A percentile compares a stretch with the other conserved stretches of the same genome.
Evolutionary conservation across 2,797 vertebrate species (phyloP).

Genomic region (Emydoidea blandingii): DNA sequence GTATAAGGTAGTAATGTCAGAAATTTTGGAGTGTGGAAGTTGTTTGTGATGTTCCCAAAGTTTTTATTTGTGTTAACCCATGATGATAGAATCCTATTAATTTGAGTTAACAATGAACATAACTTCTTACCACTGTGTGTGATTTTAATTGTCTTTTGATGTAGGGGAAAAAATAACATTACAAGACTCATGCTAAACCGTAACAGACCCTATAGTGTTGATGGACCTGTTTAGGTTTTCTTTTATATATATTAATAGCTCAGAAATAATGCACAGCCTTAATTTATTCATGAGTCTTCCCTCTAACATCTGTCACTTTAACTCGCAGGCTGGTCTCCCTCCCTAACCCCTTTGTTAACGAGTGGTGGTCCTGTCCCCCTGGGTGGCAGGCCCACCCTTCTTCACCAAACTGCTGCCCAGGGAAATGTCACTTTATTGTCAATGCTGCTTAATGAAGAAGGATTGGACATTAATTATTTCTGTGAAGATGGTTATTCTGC

Average conservation of each 20-base stretch:
- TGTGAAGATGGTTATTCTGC: constrained; percentile 93
- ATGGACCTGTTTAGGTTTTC: constrained; percentile 9
- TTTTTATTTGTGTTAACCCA: constrained; percentile 24
- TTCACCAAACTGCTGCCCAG: constrained; percentile 99
- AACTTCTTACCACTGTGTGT: not conserved
- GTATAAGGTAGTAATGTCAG: not conserved
- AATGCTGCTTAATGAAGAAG: constrained; percentile 99
- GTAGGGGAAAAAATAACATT: constrained; percentile 31
- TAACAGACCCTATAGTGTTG: constrained; percentile 60
- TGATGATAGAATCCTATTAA: constrained; percentile 19
- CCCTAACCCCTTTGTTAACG: constrained; percentile 94
- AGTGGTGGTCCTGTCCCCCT: constrained; percentile 99
- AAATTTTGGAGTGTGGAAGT: constrained; percentile 4
- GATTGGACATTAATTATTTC: constrained; percentile 88
- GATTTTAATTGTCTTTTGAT: constrained; percentile 40
- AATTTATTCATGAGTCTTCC: constrained; percentile 55
- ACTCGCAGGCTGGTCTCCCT: constrained; percentile 97
- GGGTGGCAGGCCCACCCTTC: constrained; percentile 97
- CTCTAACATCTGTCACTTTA: constrained; percentile 85
- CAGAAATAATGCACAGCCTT: constrained; percentile 40
- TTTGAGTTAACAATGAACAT: constrained; percentile 58
- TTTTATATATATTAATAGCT: constrained; percentile 7
- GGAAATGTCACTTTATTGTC: constrained; percentile 99
- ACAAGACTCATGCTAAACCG: constrained; percentile 46
- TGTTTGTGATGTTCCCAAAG: not conserved